Base-by-base conservation (phyloP, 2,888 invertebrate species). In the Eupsilia transversa region DNA sequence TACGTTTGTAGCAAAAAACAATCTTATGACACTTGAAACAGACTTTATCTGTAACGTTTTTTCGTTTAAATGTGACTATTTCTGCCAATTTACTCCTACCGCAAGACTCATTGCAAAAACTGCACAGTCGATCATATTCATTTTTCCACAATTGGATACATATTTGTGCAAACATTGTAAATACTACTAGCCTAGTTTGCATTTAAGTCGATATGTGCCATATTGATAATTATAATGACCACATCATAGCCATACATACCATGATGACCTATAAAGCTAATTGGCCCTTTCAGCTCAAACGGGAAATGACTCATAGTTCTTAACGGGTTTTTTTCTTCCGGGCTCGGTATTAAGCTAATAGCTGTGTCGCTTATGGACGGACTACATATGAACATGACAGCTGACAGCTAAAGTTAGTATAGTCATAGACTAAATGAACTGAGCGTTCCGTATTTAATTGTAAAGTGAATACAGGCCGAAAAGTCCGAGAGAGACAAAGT, bases 301-400 rank as follows among this genome's bases (percentile, higher is more conserved):
- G n/a, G 84, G 82, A 82, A 65, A 35, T 82, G 74, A 83, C 71
- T 54, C 65, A 59, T 52, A 49, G 33, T 67, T 57, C 80, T 71
- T 65, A 68, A 74, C 83, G 52, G 23, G 41, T 65, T 41, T 83
- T 69, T 82, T 74, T 83, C 70, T 83, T 83, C 83, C 81, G 73
- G 33, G 12, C 43, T 68, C 2, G 35, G 64, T 49, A 61, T 61
- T 60, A 64, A 46, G 35, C n/a, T 30, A 73, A 66, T 81, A 54
- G 52, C 46, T 20, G 0, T 2, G 43, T 49, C n/a, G 41, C 12
- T 6, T 77, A 61, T 46, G 60, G 33, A 63, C 23, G 14, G 5
- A 27, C 54, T 49, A 71, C 38, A 46, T 23, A 49, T 9, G 6
- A 7, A 27, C 23, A 33, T 63, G 41, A 43, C 41, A 63, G 27